Conservation (phyloP, 2,113 vertebrate species). For the zebrafish (Danio rerio) region DNA sequence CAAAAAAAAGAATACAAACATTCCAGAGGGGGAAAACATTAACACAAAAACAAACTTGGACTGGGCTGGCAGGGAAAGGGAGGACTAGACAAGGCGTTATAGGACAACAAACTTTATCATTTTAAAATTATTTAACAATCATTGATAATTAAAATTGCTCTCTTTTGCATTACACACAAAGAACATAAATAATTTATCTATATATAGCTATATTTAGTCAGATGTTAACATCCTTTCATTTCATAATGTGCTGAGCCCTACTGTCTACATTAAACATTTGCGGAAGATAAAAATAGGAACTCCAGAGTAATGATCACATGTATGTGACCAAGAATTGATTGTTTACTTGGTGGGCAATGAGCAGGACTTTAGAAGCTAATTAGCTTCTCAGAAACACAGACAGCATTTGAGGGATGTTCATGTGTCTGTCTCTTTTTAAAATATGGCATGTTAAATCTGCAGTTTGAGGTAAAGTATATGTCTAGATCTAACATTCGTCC, state of each 20-base stretch:
- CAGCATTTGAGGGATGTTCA: not conserved
- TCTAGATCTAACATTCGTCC: slow-evolving; percentile 56
- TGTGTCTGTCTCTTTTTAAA: slow-evolving; percentile 51
- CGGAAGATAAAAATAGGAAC: not conserved
- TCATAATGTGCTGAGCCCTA: not conserved
- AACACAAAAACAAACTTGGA: too few species aligned
- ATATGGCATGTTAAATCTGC: slow-evolving; percentile 68
- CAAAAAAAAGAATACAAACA: too few species aligned
- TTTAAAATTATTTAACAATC: too few species aligned
- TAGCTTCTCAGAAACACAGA: not conserved
- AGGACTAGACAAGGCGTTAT: too few species aligned
- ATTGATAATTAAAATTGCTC: too few species aligned
- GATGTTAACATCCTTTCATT: too few species aligned
- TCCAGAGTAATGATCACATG: slow-evolving; percentile 7
- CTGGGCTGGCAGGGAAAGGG: too few species aligned
- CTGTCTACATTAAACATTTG: not conserved
- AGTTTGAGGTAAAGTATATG: slow-evolving; percentile 61
- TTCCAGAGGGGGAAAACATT: too few species aligned
- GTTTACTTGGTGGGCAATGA: not conserved
- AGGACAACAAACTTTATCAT: too few species aligned
- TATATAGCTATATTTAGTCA: too few species aligned
- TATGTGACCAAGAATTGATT: not conserved
- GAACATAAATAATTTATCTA: too few species aligned
- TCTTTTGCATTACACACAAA: too few species aligned
- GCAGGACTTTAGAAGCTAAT: not conserved